These are phyloP conservation scores for Calameuta filiformis DNA, from an alignment of 2,888 invertebrate species.

Conservation along the genomic window DNA sequence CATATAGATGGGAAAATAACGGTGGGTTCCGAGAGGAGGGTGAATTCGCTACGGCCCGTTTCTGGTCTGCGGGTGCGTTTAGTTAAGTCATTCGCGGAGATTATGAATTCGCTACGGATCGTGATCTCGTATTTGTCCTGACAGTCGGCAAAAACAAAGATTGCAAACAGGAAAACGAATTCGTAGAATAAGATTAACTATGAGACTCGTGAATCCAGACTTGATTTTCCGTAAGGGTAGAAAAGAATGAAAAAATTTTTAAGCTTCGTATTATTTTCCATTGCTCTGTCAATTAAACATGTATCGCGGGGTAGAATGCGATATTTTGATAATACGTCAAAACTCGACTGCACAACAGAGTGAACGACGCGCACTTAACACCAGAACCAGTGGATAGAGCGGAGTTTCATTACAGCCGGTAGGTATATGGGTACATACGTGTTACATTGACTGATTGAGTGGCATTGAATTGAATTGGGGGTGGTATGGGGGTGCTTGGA, in stretches of 20 bases:
- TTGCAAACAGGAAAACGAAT: neutral
- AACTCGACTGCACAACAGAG: neutral
- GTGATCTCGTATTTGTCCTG: conserved; percentile 27
- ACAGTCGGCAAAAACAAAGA: neutral
- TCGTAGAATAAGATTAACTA: too few species aligned
- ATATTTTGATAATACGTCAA: neutral
- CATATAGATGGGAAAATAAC: conserved; percentile 52
- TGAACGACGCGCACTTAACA: conserved; percentile 2
- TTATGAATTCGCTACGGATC: conserved; percentile 51
- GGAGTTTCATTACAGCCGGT: conserved; percentile 23
- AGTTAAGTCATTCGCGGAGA: conserved; percentile 56
- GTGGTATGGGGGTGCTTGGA: conserved; percentile 31
- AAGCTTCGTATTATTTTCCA: neutral
- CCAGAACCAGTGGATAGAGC: neutral
- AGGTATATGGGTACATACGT: conserved; percentile 48
- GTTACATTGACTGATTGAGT: conserved; percentile 65
- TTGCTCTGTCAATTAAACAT: neutral
- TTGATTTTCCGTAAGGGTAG: neutral
- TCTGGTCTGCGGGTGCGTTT: conserved; percentile 49
- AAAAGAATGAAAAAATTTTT: neutral
- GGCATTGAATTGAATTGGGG: conserved; percentile 64
- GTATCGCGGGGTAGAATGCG: neutral
- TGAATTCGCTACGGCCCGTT: conserved; percentile 51
- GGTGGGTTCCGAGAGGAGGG: conserved; percentile 24
- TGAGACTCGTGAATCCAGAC: neutral